Conservation (phyloP, 2,888 invertebrate species). For the Imbricaverruca yamaguchii region DNA sequence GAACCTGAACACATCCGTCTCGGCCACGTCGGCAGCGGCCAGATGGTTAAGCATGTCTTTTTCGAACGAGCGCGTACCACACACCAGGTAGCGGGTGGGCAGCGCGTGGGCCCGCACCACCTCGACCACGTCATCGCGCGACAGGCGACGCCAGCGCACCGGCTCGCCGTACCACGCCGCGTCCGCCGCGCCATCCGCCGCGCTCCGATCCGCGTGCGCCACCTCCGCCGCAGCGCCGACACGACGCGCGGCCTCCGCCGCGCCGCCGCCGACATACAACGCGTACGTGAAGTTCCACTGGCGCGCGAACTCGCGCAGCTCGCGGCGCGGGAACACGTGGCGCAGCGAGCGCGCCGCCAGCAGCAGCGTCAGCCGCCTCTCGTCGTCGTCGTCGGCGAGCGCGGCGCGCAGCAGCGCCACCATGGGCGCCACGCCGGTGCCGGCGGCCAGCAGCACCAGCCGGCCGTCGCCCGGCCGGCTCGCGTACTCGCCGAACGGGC, state of each 20-base stretch:
- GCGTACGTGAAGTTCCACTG: conserved; percentile 62
- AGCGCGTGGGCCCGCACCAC: conserved; percentile 39
- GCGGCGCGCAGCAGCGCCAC: conserved; percentile 55
- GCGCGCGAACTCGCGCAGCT: conserved; percentile 51
- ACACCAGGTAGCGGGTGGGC: conserved; percentile 50
- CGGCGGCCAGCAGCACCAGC: conserved; percentile 56
- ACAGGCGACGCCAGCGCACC: conserved; percentile 43
- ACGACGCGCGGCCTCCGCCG: background rate
- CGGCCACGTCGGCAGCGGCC: background rate
- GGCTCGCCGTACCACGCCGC: conserved; percentile 50
- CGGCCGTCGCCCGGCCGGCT: conserved; percentile 43
- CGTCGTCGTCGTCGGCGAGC: conserved; percentile 58
- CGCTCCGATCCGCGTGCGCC: conserved; percentile 53
- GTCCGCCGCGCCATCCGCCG: conserved; percentile 36
- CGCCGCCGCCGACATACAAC: background rate
- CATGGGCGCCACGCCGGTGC: conserved; percentile 67
- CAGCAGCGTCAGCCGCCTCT: conserved; percentile 54
- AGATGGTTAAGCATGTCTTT: conserved; percentile 42
- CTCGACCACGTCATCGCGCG: conserved; percentile 39
- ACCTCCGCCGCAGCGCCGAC: too few relatives aligned
- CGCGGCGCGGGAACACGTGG: conserved; percentile 54
- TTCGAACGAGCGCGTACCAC: conserved; percentile 55
- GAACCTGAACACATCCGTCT: background rate
- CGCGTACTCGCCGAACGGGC: conserved; percentile 58
- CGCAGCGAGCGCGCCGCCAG: conserved; percentile 54